phyloP scores from a whole-genome alignment of 2,797 vertebrate genomes.

The Melanotaenia maccullochi region DNA sequence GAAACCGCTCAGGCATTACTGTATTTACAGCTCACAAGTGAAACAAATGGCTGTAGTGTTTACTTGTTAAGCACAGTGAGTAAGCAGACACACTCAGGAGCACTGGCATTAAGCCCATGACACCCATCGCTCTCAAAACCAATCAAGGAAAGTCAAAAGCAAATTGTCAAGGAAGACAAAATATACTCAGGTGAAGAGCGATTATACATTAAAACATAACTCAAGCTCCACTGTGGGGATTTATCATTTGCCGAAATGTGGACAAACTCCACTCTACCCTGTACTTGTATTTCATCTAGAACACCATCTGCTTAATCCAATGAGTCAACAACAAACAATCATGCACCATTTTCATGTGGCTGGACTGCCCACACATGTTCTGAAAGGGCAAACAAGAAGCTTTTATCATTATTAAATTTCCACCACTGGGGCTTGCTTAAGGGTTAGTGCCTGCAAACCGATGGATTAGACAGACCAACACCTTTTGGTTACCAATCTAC shows the following conservation, averaged over 20 bases:
- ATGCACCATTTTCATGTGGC: background rate
- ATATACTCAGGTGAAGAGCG: constrained; percentile 27
- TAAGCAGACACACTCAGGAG: constrained; percentile 52
- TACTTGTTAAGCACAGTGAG: constrained; percentile 54
- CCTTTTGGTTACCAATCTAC: constrained; percentile 19
- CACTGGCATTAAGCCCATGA: constrained; percentile 28
- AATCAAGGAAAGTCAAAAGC: constrained; percentile 42
- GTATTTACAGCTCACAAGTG: constrained; percentile 55
- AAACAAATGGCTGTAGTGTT: constrained; percentile 55
- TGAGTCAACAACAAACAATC: constrained; percentile 13
- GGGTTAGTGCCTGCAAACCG: constrained; percentile 29
- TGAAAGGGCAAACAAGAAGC: constrained; percentile 22
- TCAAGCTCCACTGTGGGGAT: constrained; percentile 4
- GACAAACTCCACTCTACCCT: constrained; percentile 10
- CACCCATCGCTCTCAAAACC: constrained; percentile 38
- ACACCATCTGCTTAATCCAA: constrained; percentile 17
- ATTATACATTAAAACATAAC: background rate
- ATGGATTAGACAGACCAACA: constrained; percentile 29
- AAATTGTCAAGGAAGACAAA: constrained; percentile 30
- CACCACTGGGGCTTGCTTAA: constrained; percentile 30
- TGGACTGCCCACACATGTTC: background rate
- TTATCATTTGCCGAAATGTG: constrained; percentile 21
- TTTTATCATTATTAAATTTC: constrained; percentile 43
- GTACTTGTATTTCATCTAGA: constrained; percentile 32
- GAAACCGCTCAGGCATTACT: constrained; percentile 35